Evolutionary conservation across 2,113 vertebrate genomes (phyloP).

Genomic region (Gnathonemus longibarbis): DNA sequence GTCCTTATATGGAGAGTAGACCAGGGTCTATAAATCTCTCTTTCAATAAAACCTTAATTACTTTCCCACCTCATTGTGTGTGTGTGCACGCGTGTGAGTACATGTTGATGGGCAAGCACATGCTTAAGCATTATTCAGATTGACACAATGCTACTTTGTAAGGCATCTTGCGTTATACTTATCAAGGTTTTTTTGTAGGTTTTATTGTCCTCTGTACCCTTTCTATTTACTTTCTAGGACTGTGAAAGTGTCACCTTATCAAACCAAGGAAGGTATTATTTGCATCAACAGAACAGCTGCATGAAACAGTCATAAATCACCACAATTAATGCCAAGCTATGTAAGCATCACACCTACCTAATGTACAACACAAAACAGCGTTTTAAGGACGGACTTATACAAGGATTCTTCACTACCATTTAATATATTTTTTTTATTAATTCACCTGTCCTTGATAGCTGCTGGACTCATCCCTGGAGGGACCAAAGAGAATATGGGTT

Average conservation of each 20-base stretch:
- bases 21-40: constrained; percentile 38
- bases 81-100: background rate
- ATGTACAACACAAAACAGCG: background rate
- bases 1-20: constrained; percentile 17
- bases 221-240: background rate
- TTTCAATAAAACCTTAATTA: constrained; percentile 36
- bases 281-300: background rate
- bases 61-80: background rate
- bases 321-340: background rate
- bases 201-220: background rate
- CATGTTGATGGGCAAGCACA: background rate
- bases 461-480: background rate
- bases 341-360: background rate
- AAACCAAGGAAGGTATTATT: background rate
- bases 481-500: background rate
- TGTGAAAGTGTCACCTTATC: background rate
- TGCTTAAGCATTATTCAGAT: background rate
- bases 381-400: background rate
- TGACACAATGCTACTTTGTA: background rate
- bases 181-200: background rate
- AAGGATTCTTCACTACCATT: background rate
- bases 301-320: background rate
- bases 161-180: background rate
- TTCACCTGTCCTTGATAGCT: background rate
- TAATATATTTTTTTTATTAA: background rate